Base-by-base conservation (phyloP, 2,888 invertebrate species). In the Dendrolimus pini region DNA sequence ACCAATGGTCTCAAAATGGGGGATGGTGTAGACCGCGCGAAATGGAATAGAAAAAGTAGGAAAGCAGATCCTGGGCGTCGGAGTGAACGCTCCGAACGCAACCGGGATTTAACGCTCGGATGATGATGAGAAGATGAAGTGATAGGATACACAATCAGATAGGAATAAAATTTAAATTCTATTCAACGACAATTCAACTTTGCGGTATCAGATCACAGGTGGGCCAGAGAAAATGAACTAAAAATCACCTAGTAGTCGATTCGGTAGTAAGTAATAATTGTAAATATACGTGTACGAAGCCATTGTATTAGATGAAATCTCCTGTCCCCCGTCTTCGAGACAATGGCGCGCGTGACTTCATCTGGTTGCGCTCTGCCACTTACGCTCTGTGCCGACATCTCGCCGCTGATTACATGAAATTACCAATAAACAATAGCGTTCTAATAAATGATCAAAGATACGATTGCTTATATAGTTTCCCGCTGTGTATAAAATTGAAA, bases 341-440 rank as follows among this genome's bases (percentile, higher is more conserved):
- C 81, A 83, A 85, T 80, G 69, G 78, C 67, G 78, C 74, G 76
- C 82, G 82, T 85, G 84, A 84, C 76, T 82, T 71, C 69, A 83
- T 83, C 77, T 73, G 47, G 47, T 12, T 47, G 66, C 61, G 65
- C 70, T 58, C 57, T 59, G 64, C 64, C 62, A 64, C 64, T 64
- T 30, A 30, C 3, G 65, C 66, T 60, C 60, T 63, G 57, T 61
- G 59, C 67, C 62, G 64, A 65, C 71, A 63, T 61, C 30, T 30
- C 66, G 62, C 62, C 67, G 57, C 61, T 72, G 72, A 77, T 78
- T 75, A 68, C 71, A 74, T 68, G 66, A 67, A 70, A 78, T 75
- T 72, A 71, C 65, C 73, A 67, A 73, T 75, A 72, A 54, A 75
- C 72, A 76, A 72, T 74, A 69, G 66, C 64, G 68, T 74, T 72